Base-by-base conservation (phyloP, 1,140 invertebrate species). In the Glomeris maerens region DNA sequence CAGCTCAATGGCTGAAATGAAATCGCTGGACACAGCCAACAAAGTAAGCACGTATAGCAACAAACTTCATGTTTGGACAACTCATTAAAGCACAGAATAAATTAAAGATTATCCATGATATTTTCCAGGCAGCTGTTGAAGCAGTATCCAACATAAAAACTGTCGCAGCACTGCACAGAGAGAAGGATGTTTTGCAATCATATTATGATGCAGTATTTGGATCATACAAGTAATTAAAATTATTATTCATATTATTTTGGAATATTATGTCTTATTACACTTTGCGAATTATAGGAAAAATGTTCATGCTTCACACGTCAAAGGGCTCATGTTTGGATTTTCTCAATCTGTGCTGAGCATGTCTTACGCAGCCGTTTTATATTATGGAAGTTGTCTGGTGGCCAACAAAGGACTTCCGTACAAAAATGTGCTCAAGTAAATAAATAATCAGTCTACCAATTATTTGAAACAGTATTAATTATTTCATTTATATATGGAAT, bases 291-390 rank as follows among this genome's bases (percentile, higher is more conserved):
- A n/a, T n/a, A n/a, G n/a, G n/a, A n/a, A n/a, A n/a, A n/a, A n/a
- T n/a, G n/a, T n/a, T n/a, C 20, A 22, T 25, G 14, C 4, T 4
- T 17, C 4, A 14, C 45, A 46, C 4, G n/a, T 46, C 14, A 13
- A 27, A 25, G 4, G 25, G 17, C 4, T 79, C 20, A 77, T 84
- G 7, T 86, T 84, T 64, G 81, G 80, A 1, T 74, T 87, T 54
- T 80, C 83, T 0, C 83, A 89, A 64, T 77, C 78, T 3, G 73
- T 83, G 1, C 82, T 83, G 1, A 80, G 83, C 54, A 79, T 85
- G 53, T 83, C 83, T 0, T 91, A 89, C 62, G 81, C 83, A 13
- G 68, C 82, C 2, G 77, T 79, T 38, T 76, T 91, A 57, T 84
- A 78, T 58, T 91, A 89, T 60, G 87, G n/a, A n/a, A n/a, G n/a